Base-by-base conservation (phyloP, 2,888 invertebrate genomes). In the Harpagoxenus sublaevis region DNA sequence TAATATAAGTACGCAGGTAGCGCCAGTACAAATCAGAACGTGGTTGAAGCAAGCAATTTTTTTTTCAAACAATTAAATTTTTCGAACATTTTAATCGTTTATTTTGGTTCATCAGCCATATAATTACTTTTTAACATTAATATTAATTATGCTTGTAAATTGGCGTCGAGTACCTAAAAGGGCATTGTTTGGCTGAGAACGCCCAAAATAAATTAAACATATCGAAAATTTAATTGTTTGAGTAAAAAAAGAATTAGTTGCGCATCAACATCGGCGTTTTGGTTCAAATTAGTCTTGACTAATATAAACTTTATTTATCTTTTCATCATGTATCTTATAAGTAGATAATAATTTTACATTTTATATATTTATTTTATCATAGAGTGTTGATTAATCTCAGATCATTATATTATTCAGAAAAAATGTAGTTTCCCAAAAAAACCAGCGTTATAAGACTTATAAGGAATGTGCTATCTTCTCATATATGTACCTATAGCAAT, bases 111-210 rank as follows among this genome's bases (percentile, higher is more conserved):
- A 18, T 51, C 31, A 51, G 4, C 18, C 10, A 6, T 51, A 70
- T n/a, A 51, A 51, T 70, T 70, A 70, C 10, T 51, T 23, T 53
- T 53, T 53, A 35, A 71, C 15, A 48, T 66, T 15, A n/a, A 70
- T 53, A 53, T 53, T 53, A 71, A 35, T 71, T 71, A 23, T 2
- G 45, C 15, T 45, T 18, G 15, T 35, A 51, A 70, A 70, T 51
- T 51, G 12, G 3, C 4, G 12, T 48, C 18, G 31, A 70, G 12
- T 31, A 48, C n/a, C 31, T 70, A 35, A 70, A 70, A 31, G 2
- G n/a, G 3, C 31, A n/a, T 51, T 35, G 12, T 15, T 23, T 35
- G 3, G 12, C 12, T 65, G 45, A 68, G 6, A 51, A 35, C 28
- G 4, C 8, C 8, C 18, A 15, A 53, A 70, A 35, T 53, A 3